Percentiles rank a stretch among this genome's conserved stretches.
Evolutionary conservation across 1,140 invertebrate species (phyloP).

Genomic region (Eriosoma lanigerum): DNA sequence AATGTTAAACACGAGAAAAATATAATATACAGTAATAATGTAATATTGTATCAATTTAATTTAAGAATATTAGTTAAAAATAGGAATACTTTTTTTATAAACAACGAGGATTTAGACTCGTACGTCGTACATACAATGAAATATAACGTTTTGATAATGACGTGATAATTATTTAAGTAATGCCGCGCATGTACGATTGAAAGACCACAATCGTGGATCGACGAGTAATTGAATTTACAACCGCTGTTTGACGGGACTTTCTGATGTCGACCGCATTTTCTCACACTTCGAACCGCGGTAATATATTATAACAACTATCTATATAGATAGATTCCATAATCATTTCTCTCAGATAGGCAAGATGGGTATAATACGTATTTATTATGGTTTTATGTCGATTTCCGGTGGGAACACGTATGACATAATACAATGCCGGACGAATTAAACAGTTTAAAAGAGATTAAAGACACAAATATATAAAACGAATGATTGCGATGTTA

Average conservation of each 20-base stretch:
- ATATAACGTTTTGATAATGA: slow-evolving; percentile 17
- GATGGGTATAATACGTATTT: neutral
- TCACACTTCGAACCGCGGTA: slow-evolving; percentile 28
- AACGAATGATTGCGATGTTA: neutral
- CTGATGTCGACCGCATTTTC: slow-evolving; percentile 42
- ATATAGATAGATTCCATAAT: slow-evolving; percentile 20
- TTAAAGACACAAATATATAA: neutral
- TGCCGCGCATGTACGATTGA: slow-evolving; percentile 24
- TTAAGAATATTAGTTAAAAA: too few relatives aligned
- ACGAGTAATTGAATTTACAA: slow-evolving; percentile 41
- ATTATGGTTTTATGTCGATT: slow-evolving; percentile 4
- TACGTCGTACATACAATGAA: too few relatives aligned
- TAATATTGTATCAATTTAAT: too few relatives aligned
- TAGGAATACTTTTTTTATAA: too few relatives aligned
- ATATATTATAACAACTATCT: slow-evolving; percentile 6
- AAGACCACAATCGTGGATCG: slow-evolving; percentile 22
- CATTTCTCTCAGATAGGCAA: slow-evolving; percentile 1
- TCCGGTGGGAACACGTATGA: slow-evolving; percentile 21
- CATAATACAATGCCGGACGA: neutral
- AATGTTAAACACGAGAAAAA: too few relatives aligned
- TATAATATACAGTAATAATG: too few relatives aligned
- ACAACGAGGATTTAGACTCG: too few relatives aligned
- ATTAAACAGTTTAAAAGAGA: slow-evolving; percentile 4
- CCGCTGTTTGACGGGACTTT: slow-evolving; percentile 14
- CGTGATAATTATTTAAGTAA: slow-evolving; percentile 18